A percentile compares a stretch with the other conserved stretches of the same genome.
Evolutionary conservation across 2,888 invertebrate genomes (phyloP).

Genomic region (Therioaphis trifolii): DNA sequence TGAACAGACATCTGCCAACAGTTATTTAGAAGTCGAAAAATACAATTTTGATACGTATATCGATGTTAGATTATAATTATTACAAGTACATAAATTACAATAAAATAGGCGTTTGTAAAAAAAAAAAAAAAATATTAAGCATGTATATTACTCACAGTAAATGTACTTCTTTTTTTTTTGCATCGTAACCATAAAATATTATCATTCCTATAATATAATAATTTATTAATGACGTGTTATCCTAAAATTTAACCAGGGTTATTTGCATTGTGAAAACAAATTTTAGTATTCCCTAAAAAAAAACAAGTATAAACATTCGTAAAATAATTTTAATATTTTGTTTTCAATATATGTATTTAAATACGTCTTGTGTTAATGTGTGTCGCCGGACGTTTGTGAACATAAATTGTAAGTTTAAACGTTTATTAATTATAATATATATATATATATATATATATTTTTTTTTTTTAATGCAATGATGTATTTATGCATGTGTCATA

Average conservation of each 20-base stretch:
- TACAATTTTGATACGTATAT: neutral
- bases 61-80: neutral
- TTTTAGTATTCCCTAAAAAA: conserved; percentile 27
- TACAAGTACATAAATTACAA: neutral
- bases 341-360: neutral
- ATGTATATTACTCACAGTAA: neutral
- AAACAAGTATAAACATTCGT: neutral
- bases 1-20: neutral
- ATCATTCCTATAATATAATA: conserved; percentile 6
- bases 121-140: neutral
- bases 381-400: neutral
- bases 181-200: neutral
- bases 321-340: no score
- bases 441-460: no score
- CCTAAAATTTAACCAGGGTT: conserved; percentile 54
- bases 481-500: neutral
- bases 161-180: neutral
- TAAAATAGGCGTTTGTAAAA: neutral
- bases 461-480: no score
- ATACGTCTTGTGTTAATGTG: neutral
- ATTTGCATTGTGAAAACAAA: conserved; percentile 30
- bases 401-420: neutral
- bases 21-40: neutral
- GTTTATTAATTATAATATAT: neutral
- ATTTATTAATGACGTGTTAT: conserved; percentile 5